These are phyloP conservation scores for Pogonocherus hispidulus DNA, from an alignment of 2,888 invertebrate genomes.

Conservation along the genomic window DNA sequence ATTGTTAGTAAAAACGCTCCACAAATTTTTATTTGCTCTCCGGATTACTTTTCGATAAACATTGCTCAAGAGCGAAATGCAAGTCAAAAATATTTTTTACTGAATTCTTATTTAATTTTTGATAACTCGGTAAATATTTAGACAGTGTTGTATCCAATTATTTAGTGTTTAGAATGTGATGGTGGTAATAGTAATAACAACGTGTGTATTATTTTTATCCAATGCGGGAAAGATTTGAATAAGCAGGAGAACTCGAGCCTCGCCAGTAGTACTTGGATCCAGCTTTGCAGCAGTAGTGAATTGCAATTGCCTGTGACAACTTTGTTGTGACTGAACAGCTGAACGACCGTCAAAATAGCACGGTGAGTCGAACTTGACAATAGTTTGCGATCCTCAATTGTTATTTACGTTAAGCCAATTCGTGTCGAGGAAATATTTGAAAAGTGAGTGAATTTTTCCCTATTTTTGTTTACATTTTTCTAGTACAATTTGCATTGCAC, in stretches of 20 bases:
- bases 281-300: conserved; percentile 39
- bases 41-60: conserved; percentile 1
- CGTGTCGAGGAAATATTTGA: background rate
- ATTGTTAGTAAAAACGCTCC: background rate
- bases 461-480: no score
- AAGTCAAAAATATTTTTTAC: conserved; percentile 7
- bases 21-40: conserved; percentile 3
- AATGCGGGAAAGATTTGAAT: conserved; percentile 31
- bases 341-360: conserved; percentile 20
- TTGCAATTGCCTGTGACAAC: conserved; percentile 39
- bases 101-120: conserved; percentile 39
- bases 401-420: conserved; percentile 13
- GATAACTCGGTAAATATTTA: conserved; percentile 42
- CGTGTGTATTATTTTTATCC: conserved; percentile 34
- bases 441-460: background rate
- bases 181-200: conserved; percentile 33
- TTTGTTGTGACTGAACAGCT: conserved; percentile 28
- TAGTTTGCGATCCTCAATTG: conserved; percentile 14
- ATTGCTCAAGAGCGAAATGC: conserved; percentile 8
- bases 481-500: no score
- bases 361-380: conserved; percentile 30
- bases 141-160: conserved; percentile 18
- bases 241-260: conserved; percentile 19
- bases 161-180: conserved; percentile 20
- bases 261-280: conserved; percentile 34